Conservation (phyloP, 2,113 vertebrate species). For the Gymnarchus niloticus region DNA sequence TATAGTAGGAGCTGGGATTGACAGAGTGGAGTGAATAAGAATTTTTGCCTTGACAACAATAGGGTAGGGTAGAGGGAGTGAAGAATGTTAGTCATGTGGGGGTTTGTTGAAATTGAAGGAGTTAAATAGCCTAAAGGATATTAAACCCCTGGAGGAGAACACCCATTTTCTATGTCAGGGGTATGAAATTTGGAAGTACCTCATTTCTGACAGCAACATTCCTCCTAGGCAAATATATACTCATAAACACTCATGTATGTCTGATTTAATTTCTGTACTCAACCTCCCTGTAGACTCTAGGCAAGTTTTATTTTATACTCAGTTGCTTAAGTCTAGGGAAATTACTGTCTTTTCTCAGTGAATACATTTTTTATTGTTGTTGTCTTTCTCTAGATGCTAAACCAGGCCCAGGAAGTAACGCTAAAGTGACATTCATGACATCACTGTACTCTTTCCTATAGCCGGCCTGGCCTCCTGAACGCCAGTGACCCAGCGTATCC, state of each 20-base stretch:
- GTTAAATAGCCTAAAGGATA: conserved; percentile 45
- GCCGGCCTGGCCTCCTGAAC: conserved; percentile 89
- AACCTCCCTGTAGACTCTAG: conserved; percentile 33
- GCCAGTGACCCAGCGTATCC: conserved; percentile 86
- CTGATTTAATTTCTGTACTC: conserved; percentile 32
- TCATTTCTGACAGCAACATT: conserved; percentile 36
- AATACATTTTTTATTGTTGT: neutral
- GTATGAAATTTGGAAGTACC: conserved; percentile 27
- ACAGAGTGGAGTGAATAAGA: neutral
- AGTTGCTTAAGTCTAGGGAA: conserved; percentile 24
- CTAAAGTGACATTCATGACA: conserved; percentile 23
- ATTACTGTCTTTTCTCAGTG: conserved; percentile 4
- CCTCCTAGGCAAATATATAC: neutral
- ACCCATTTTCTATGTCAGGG: conserved; percentile 14
- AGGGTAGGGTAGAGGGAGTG: conserved; percentile 44
- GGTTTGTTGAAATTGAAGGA: neutral
- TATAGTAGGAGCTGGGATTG: neutral
- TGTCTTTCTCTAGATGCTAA: neutral
- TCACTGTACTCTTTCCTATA: conserved; percentile 46
- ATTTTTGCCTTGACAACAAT: neutral
- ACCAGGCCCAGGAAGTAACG: neutral
- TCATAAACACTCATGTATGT: conserved; percentile 39
- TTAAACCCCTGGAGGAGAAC: conserved; percentile 34
- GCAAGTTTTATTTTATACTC: conserved; percentile 30
- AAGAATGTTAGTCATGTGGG: conserved; percentile 29